Evolutionary conservation across 2,888 invertebrate genomes (phyloP).

Genomic region (Hofmannophila pseudospretella): DNA sequence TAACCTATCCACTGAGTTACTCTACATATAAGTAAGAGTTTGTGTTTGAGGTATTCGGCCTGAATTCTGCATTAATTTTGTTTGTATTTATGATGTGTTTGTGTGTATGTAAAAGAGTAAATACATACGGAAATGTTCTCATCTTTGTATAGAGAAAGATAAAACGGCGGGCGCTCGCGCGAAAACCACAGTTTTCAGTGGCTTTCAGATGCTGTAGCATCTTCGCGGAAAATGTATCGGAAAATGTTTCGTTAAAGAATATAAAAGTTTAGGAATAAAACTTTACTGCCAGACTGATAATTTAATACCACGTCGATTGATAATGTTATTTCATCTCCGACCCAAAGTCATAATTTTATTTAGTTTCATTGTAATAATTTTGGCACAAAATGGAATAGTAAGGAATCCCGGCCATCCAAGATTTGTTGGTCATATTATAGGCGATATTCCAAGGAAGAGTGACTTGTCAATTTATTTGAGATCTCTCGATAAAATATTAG

Average conservation of each 20-base stretch:
- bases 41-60: too few species aligned
- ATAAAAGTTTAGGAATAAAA: background rate
- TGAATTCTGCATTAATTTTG: too few species aligned
- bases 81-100: too few species aligned
- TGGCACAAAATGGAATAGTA: background rate
- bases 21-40: too few species aligned
- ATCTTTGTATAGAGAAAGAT: background rate
- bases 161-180: constrained; percentile 18
- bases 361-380: background rate
- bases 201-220: constrained; percentile 21
- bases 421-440: background rate
- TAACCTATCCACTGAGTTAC: too few species aligned
- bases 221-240: constrained; percentile 9
- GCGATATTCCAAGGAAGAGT: constrained; percentile 24
- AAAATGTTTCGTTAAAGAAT: too few species aligned
- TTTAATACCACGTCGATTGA: background rate
- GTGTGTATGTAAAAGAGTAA: too few species aligned
- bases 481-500: constrained; percentile 27
- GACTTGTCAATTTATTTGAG: constrained; percentile 34
- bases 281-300: background rate
- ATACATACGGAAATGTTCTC: background rate
- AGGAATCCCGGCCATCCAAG: background rate
- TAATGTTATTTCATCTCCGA: background rate
- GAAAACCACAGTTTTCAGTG: constrained; percentile 28
- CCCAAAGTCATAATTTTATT: background rate